Percentiles rank a stretch among this genome's conserved stretches.
Conservation (phyloP, 2,888 invertebrate genomes). For the Heliconius hortense region DNA sequence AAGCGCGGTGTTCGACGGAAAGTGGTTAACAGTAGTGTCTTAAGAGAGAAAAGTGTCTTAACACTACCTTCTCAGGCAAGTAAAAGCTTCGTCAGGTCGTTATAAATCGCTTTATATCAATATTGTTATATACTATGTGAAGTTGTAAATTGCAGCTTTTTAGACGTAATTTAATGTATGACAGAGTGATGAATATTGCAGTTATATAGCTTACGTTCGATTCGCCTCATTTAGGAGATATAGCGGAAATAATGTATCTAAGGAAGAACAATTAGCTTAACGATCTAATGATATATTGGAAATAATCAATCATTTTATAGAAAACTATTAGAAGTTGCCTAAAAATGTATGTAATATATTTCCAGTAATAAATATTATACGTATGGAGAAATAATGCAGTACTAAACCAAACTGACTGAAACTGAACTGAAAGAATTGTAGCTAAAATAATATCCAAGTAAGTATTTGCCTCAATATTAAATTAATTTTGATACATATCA, state of each 20-base stretch:
- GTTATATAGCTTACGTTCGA: conserved; percentile 18
- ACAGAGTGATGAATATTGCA: conserved; percentile 14
- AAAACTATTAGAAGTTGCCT: background rate
- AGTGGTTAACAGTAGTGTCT: too few species aligned
- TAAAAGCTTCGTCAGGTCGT: conserved; percentile 6
- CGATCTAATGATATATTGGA: background rate
- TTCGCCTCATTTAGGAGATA: conserved; percentile 15
- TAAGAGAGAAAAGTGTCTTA: too few species aligned
- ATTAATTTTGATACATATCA: too few species aligned
- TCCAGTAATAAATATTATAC: too few species aligned
- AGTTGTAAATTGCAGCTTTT: conserved; percentile 12
- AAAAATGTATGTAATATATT: too few species aligned
- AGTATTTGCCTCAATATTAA: too few species aligned
- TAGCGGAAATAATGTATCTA: background rate
- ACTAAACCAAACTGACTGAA: too few species aligned
- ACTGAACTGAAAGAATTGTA: too few species aligned
- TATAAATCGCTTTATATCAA: conserved; percentile 26
- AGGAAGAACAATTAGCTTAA: conserved; percentile 9
- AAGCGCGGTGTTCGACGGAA: too few species aligned
- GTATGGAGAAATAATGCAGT: too few species aligned
- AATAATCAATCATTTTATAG: background rate
- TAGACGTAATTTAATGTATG: background rate
- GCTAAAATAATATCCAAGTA: too few species aligned
- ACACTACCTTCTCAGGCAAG: too few species aligned
- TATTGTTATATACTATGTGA: conserved; percentile 16